phyloP scores from a whole-genome alignment of 2,797 vertebrate genomes.

The Remorina albescens region DNA sequence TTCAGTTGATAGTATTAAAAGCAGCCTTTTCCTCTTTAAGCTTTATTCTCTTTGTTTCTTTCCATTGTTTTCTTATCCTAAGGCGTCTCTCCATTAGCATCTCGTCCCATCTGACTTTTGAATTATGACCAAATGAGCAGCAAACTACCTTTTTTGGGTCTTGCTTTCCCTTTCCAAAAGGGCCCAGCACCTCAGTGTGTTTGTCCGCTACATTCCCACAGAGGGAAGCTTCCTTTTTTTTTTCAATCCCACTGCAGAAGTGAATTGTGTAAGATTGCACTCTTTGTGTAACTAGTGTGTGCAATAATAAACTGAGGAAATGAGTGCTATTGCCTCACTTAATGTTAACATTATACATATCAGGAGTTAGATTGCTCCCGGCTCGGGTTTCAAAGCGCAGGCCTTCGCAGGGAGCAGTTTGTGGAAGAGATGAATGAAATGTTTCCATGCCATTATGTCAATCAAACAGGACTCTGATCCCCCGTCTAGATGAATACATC shows the following conservation, averaged over 20 bases:
- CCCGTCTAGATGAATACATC: slow-evolving; percentile 43
- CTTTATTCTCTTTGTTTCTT: not conserved
- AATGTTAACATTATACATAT: slow-evolving; percentile 75
- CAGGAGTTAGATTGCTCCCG: slow-evolving; percentile 61
- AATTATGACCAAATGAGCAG: slow-evolving; percentile 35
- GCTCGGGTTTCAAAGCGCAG: slow-evolving; percentile 67
- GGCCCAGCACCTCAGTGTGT: slow-evolving; percentile 34
- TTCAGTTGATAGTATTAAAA: slow-evolving; percentile 2
- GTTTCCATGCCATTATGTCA: slow-evolving; percentile 66
- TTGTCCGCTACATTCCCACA: slow-evolving; percentile 68
- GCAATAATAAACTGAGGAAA: slow-evolving; percentile 82
- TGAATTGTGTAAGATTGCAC: slow-evolving; percentile 76
- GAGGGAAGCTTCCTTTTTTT: slow-evolving; percentile 68
- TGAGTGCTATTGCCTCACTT: slow-evolving; percentile 72
- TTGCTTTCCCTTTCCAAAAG: slow-evolving; percentile 45
- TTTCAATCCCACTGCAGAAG: slow-evolving; percentile 61
- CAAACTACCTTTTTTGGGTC: slow-evolving; percentile 25
- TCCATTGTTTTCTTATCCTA: not conserved
- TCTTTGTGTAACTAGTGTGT: slow-evolving; percentile 75
- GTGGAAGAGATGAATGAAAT: slow-evolving; percentile 59
- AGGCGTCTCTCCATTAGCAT: not conserved
- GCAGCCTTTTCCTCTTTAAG: not conserved
- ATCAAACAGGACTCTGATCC: slow-evolving; percentile 54
- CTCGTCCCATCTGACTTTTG: slow-evolving; percentile 13
- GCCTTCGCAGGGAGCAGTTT: slow-evolving; percentile 35